Evolutionary conservation across 2,888 invertebrate genomes (phyloP).

Genomic region (Fragum sueziense): DNA sequence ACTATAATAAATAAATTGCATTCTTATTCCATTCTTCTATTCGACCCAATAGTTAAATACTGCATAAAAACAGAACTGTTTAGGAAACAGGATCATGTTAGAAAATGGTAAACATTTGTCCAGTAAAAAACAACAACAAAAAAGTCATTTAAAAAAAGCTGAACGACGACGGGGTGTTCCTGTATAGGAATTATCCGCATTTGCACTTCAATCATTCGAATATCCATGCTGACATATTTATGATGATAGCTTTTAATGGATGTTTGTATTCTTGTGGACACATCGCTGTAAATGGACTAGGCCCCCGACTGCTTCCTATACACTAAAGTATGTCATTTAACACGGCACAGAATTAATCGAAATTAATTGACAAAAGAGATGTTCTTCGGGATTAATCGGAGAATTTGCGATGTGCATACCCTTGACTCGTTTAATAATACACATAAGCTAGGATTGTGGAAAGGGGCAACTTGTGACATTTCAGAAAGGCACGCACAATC

Average conservation of each 20-base stretch:
- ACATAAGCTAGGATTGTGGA: too few relatives aligned
- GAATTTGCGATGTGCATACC: neutral
- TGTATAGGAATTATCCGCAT: conserved; percentile 13
- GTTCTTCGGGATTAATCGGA: conserved; percentile 9
- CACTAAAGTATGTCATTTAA: conserved; percentile 20
- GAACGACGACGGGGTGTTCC: conserved; percentile 18
- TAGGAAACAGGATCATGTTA: too few relatives aligned
- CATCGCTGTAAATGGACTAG: conserved; percentile 16
- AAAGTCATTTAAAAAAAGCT: too few relatives aligned
- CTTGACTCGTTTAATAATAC: too few relatives aligned
- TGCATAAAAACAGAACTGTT: too few relatives aligned
- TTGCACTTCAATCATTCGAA: conserved; percentile 19
- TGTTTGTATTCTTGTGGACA: conserved; percentile 13
- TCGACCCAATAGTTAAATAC: too few relatives aligned
- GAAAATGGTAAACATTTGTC: too few relatives aligned
- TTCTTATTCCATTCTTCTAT: too few relatives aligned
- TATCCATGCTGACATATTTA: conserved; percentile 18
- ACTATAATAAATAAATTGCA: too few relatives aligned
- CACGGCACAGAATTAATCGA: conserved; percentile 9
- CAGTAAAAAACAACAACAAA: too few relatives aligned
- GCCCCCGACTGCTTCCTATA: conserved; percentile 10
- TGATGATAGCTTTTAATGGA: conserved; percentile 5
- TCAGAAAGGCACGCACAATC: too few relatives aligned
- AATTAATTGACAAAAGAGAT: conserved; percentile 17
- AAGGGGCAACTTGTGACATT: too few relatives aligned